Conservation (phyloP, 2,797 vertebrate genomes). For the Gorsachius magnificus region DNA sequence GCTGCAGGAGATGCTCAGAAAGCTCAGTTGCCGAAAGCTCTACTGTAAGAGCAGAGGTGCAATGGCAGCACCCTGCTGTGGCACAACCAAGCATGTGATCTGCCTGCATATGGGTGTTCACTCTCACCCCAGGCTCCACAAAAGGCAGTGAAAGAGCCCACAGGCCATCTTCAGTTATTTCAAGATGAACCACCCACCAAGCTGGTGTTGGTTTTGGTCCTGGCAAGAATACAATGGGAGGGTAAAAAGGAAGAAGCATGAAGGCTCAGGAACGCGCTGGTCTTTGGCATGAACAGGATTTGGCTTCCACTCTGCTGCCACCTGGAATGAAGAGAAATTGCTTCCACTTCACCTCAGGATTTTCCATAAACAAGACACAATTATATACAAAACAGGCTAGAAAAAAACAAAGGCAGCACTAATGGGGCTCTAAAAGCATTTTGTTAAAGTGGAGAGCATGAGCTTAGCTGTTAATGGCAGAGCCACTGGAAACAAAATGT, state of each 20-base stretch:
- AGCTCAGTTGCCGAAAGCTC: not conserved
- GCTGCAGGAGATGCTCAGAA: not conserved
- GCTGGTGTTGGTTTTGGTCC: not conserved
- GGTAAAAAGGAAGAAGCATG: not conserved
- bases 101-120: not conserved
- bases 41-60: not conserved
- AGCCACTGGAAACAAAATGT: slow-evolving; percentile 33
- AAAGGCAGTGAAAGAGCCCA: not conserved
- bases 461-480: slow-evolving; percentile 14
- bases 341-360: slow-evolving; percentile 59
- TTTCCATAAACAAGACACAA: slow-evolving; percentile 41
- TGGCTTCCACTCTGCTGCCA: slow-evolving; percentile 41
- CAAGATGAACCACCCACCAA: not conserved
- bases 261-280: not conserved
- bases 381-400: not conserved
- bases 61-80: not conserved
- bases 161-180: not conserved
- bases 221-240: not conserved
- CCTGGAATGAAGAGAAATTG: slow-evolving; percentile 49
- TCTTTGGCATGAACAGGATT: slow-evolving; percentile 6
- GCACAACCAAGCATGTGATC: not conserved
- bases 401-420: slow-evolving; percentile 46
- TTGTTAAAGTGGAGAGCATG: not conserved
- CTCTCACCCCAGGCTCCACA: not conserved
- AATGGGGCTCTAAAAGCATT: slow-evolving; percentile 17